Conservation (phyloP, 2,888 invertebrate species). For the Alitta virens region DNA sequence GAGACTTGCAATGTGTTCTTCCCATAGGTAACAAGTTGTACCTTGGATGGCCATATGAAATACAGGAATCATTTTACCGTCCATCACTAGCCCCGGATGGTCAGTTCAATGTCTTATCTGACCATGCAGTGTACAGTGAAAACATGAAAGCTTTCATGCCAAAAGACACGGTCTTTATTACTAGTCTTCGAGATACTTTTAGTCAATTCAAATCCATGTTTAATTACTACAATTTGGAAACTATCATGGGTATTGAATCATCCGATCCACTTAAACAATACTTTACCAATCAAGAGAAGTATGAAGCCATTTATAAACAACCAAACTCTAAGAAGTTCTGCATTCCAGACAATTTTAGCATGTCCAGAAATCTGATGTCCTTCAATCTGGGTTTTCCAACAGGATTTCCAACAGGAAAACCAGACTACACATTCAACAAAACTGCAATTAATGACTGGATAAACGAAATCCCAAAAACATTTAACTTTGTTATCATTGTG, state of each 20-base stretch:
- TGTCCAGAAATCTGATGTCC: conserved; percentile 47
- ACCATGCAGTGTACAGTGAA: conserved; percentile 49
- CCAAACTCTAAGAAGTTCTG: conserved; percentile 33
- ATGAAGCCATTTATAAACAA: conserved; percentile 41
- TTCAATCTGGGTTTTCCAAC: conserved; percentile 50
- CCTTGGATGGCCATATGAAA: conserved; percentile 50
- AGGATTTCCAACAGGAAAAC: conserved; percentile 40
- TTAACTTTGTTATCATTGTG: conserved; percentile 48
- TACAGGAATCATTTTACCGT: conserved; percentile 39
- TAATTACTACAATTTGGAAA: conserved; percentile 44
- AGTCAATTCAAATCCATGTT: conserved; percentile 46
- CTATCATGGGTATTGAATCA: conserved; percentile 25
- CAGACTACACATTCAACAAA: conserved; percentile 31
- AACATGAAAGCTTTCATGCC: conserved; percentile 39
- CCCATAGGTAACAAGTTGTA: conserved; percentile 43
- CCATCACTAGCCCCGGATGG: conserved; percentile 28
- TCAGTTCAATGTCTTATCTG: conserved; percentile 45
- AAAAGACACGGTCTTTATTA: conserved; percentile 38
- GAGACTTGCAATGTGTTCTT: conserved; percentile 45
- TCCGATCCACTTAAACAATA: conserved; percentile 36
- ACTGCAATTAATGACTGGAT: conserved; percentile 35
- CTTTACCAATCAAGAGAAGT: conserved; percentile 38
- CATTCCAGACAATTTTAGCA: conserved; percentile 46
- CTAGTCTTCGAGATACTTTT: conserved; percentile 49
- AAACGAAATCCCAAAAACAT: conserved; percentile 36